These are phyloP conservation scores for Rhizomys pruinosus DNA, from an alignment of 2,113 vertebrate species.

Conservation along the genomic window DNA sequence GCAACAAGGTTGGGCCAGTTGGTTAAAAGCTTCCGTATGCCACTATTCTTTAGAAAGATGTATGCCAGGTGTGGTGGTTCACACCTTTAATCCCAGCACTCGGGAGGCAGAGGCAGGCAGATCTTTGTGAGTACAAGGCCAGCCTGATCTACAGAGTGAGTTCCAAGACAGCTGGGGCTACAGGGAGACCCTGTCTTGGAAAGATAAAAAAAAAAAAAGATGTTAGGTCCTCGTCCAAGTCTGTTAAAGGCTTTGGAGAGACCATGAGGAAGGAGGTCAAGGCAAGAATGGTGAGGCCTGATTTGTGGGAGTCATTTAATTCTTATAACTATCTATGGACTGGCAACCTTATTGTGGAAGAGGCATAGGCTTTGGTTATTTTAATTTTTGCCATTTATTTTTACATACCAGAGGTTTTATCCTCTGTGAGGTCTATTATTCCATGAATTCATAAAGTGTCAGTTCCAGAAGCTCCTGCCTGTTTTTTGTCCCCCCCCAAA, in stretches of 20 bases:
- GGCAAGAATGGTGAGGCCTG: neutral
- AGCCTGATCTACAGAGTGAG: too few species aligned
- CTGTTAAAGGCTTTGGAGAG: conserved; percentile 5
- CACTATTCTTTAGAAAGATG: conserved; percentile 43
- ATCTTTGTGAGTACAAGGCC: too few species aligned
- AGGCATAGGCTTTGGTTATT: neutral
- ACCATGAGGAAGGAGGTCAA: conserved; percentile 23
- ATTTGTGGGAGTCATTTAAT: neutral
- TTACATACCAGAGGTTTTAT: neutral
- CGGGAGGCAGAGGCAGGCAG: too few species aligned
- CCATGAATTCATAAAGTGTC: neutral
- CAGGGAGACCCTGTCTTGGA: too few species aligned
- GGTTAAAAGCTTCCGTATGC: neutral
- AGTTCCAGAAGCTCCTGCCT: neutral
- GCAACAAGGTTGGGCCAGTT: neutral
- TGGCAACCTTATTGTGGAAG: neutral
- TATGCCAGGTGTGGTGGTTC: too few species aligned
- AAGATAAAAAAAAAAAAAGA: neutral
- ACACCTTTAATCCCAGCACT: too few species aligned
- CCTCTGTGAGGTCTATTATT: neutral
- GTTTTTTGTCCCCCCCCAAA: neutral
- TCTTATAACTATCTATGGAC: neutral
- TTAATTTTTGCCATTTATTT: neutral
- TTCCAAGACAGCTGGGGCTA: too few species aligned
- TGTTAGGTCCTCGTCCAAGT: neutral